Base-by-base conservation (phyloP, 64 coral and sea anemone species). In the Stylophora pistillata region DNA sequence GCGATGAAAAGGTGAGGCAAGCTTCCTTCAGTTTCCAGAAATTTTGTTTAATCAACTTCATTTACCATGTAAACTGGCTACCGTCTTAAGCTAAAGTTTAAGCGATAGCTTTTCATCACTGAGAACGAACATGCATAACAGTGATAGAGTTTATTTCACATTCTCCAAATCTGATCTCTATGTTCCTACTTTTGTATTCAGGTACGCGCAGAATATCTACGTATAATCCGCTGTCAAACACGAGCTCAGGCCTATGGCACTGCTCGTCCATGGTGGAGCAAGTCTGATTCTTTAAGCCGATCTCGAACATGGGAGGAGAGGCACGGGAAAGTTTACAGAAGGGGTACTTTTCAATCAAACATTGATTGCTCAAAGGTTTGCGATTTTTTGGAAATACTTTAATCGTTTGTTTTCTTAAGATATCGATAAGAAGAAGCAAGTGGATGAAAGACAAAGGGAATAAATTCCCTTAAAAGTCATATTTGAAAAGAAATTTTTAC, bases 171-270 rank as follows among this genome's bases (percentile, higher is more conserved):
- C 21, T 27, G n/a, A 10, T 23, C 23, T 68, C 16, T n/a, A n/a
- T 68, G 23, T 68, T 23, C 64, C 25, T 68, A 9, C 21, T 20
- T 14, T 58, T 30, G 9, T 81, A 37, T 82, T 10, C 1, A 82
- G 79, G 79, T 82, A 10, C 80, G 80, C 62, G 80, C 60, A 84
- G 80, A 84, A 23, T 84, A 84, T 69, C 53, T 84, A n/a, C 62
- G 80, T 3, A 26, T 84, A 69, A 34, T 84, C 23, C 80, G 80
- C 80, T 84, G 80, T 52, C 80, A 84, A 53, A 66, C 80, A 18
- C 60, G 80, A 32, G 29, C 80, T 31, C 31, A 23, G 34, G 37
- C 80, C 4, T 84, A 84, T 23, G 80, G 60, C 53, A 23, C 12
- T 16, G 80, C 33, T 69, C 80, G 62, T 4, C 80, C 80, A 13